Evolutionary conservation across 2,888 invertebrate genomes (phyloP).

Genomic region (Andrena bicolor): DNA sequence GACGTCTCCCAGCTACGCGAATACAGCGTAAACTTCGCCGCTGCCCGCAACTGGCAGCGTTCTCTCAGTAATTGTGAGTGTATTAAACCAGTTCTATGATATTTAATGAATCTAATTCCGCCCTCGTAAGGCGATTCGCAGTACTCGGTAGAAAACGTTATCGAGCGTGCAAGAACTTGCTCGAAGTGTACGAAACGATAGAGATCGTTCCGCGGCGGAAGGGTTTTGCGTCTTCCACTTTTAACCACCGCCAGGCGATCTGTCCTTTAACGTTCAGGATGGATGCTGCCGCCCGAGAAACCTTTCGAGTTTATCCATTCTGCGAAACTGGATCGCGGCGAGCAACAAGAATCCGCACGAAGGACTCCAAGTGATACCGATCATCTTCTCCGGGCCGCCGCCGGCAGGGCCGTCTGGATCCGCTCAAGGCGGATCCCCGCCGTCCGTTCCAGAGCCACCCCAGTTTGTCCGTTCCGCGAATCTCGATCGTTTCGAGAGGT

Average conservation of each 20-base stretch:
- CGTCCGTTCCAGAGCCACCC: slow-evolving; percentile 34
- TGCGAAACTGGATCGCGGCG: slow-evolving; percentile 69
- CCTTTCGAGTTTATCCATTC: slow-evolving; percentile 66
- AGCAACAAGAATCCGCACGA: slow-evolving; percentile 65
- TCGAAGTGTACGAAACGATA: slow-evolving; percentile 46
- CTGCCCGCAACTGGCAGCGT: slow-evolving; percentile 4
- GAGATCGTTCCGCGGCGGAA: slow-evolving; percentile 42
- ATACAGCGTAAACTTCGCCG: not conserved
- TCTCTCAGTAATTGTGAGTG: slow-evolving; percentile 39
- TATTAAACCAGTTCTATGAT: slow-evolving; percentile 62
- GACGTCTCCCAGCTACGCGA: slow-evolving; percentile 6
- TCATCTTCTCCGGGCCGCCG: slow-evolving; percentile 51
- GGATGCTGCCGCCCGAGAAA: slow-evolving; percentile 41
- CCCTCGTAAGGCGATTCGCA: slow-evolving; percentile 16
- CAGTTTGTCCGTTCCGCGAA: slow-evolving; percentile 58
- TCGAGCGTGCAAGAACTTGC: slow-evolving; percentile 37
- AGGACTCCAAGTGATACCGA: slow-evolving; percentile 65
- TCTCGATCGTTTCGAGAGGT: slow-evolving; percentile 65
- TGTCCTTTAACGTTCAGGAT: slow-evolving; percentile 51
- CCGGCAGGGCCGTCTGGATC: slow-evolving; percentile 30
- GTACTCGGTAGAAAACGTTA: not conserved
- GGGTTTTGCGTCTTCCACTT: slow-evolving; percentile 14
- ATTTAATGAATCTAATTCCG: slow-evolving; percentile 46
- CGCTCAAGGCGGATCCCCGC: slow-evolving; percentile 53
- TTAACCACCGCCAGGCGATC: not conserved